Conservation (phyloP, 1,140 invertebrate genomes). For the Nasonia vitripennis region DNA sequence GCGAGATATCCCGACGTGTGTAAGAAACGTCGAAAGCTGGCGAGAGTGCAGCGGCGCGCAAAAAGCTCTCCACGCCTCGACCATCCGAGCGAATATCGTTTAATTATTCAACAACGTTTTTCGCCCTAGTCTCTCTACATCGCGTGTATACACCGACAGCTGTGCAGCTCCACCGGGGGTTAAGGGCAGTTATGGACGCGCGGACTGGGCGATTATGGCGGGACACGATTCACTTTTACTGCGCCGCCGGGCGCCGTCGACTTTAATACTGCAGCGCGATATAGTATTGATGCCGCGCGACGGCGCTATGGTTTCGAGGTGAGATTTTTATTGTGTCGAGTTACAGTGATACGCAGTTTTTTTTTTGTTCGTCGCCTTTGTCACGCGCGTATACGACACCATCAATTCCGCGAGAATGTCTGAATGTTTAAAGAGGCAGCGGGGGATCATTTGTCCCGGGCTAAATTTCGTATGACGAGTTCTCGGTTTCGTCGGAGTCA, state of each 20-base stretch:
- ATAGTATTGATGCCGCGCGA: neutral
- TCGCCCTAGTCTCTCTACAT: neutral
- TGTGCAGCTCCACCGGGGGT: neutral
- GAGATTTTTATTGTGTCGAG: neutral
- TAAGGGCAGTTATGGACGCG: neutral
- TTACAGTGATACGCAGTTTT: neutral
- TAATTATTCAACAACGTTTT: conserved; percentile 37
- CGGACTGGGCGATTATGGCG: conserved; percentile 5
- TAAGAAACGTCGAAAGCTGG: neutral
- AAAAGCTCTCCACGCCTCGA: too few species aligned
- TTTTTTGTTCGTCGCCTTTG: neutral
- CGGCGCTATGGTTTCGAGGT: neutral
- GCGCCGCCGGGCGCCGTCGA: neutral
- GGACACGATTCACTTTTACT: conserved; percentile 20
- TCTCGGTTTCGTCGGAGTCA: conserved; percentile 51
- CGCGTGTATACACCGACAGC: neutral
- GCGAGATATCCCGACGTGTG: neutral
- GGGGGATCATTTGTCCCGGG: too few species aligned
- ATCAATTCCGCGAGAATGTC: neutral
- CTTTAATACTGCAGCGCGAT: conserved; percentile 30
- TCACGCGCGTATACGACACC: neutral
- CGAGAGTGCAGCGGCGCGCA: neutral
- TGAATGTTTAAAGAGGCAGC: too few species aligned
- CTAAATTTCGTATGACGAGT: neutral
- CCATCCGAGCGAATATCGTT: neutral